Conservation (phyloP, 2,888 invertebrate species). For the Mythimna ferrago region DNA sequence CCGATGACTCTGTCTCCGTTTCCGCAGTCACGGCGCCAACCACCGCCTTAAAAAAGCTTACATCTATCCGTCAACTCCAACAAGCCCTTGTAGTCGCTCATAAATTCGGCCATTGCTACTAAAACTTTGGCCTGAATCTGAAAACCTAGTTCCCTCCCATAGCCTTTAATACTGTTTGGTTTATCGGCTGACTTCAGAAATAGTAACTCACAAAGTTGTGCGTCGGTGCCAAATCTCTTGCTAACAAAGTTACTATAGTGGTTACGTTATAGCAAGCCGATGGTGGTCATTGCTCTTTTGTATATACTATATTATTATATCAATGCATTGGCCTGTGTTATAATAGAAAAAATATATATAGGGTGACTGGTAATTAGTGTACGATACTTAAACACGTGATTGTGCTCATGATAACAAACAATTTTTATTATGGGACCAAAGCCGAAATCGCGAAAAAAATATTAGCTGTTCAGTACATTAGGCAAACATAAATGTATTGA, state of each 20-base stretch:
- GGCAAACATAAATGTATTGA: too few relatives aligned
- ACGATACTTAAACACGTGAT: too few relatives aligned
- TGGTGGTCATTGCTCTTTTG: not conserved
- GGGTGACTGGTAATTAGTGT: too few relatives aligned
- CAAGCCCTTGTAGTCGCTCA: not conserved
- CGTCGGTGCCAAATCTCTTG: slow-evolving; percentile 16
- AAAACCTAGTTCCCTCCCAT: not conserved
- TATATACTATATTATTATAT: too few relatives aligned
- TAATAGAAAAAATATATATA: too few relatives aligned
- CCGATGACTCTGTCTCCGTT: not conserved
- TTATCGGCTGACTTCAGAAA: slow-evolving; percentile 38
- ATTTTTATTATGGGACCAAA: too few relatives aligned
- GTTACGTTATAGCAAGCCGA: not conserved
- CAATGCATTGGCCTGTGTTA: too few relatives aligned
- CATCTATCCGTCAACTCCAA: not conserved
- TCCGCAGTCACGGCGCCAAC: too few relatives aligned
- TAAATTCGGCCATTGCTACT: not conserved
- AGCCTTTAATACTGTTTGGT: slow-evolving; percentile 40
- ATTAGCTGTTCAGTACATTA: too few relatives aligned
- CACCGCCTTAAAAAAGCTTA: not conserved
- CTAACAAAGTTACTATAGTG: slow-evolving; percentile 22
- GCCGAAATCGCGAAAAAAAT: too few relatives aligned
- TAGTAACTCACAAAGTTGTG: slow-evolving; percentile 38
- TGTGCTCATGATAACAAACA: too few relatives aligned
- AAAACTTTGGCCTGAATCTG: slow-evolving; percentile 1